Conservation (phyloP, 1,140 invertebrate species). For the Formica selysi region DNA sequence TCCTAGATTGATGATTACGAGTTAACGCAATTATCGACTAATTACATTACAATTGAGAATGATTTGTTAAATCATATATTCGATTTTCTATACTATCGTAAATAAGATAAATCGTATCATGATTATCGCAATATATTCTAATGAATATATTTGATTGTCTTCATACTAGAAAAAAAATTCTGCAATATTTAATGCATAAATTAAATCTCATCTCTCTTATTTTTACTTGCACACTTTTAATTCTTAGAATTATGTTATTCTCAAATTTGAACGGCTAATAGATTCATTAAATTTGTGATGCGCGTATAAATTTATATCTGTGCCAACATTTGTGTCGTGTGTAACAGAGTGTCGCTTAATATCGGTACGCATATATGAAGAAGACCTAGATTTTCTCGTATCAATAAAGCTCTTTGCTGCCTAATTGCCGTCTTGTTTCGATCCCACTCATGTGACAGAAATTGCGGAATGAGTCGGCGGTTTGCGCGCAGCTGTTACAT, state of each 20-base stretch:
- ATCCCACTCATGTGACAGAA: conserved; percentile 36
- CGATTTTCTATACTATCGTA: background rate
- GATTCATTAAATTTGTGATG: conserved; percentile 18
- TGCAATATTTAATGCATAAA: too few species aligned
- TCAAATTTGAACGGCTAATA: background rate
- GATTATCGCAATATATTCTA: background rate
- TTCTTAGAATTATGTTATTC: background rate
- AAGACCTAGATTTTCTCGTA: conserved; percentile 30
- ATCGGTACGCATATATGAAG: background rate
- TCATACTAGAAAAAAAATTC: too few species aligned
- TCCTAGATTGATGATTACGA: conserved; percentile 36
- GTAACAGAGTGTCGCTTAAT: conserved; percentile 16
- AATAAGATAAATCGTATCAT: conserved; percentile 22
- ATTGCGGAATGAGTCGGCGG: conserved; percentile 57
- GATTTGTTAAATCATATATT: conserved; percentile 21
- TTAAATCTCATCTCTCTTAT: too few species aligned
- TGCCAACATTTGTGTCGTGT: background rate
- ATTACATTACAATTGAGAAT: conserved; percentile 16
- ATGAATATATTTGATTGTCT: too few species aligned
- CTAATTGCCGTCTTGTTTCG: conserved; percentile 55
- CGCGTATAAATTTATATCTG: background rate
- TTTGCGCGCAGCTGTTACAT: conserved; percentile 41
- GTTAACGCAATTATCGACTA: conserved; percentile 41
- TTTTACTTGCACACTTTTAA: background rate
- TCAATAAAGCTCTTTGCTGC: conserved; percentile 36